Conservation (phyloP, 2,888 invertebrate genomes). For the Coleophora flavipennella region DNA sequence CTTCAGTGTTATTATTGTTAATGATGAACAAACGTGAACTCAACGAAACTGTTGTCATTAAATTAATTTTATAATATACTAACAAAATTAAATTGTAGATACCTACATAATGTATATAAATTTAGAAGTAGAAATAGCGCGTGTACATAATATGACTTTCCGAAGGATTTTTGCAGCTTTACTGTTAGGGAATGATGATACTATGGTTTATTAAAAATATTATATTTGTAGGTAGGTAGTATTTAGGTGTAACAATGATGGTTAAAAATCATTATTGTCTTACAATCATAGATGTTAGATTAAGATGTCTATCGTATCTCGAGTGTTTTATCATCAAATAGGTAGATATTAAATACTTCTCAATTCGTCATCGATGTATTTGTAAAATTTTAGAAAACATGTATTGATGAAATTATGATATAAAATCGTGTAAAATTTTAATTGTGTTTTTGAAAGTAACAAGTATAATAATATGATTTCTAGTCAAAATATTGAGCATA, state of each 20-base stretch:
- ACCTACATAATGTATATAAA: conserved; percentile 14
- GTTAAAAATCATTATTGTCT: conserved; percentile 47
- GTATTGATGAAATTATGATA: conserved; percentile 65
- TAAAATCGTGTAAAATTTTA: conserved; percentile 60
- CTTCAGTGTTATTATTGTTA: no score
- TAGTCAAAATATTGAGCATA: conserved; percentile 73
- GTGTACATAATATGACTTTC: not conserved
- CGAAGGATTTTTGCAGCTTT: no score
- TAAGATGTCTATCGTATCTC: conserved; percentile 30
- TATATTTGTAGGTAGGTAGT: no score
- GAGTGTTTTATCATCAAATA: conserved; percentile 33
- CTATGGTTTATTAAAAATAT: no score
- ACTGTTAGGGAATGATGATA: no score
- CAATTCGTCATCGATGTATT: conserved; percentile 56
- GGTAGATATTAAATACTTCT: conserved; percentile 14
- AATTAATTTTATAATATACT: no score
- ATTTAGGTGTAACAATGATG: conserved; percentile 21
- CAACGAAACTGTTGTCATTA: no score
- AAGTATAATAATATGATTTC: conserved; percentile 70
- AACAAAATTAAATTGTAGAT: no score
- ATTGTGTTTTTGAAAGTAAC: conserved; percentile 67
- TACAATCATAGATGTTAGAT: conserved; percentile 30
- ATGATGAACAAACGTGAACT: no score
- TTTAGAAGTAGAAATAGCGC: conserved; percentile 3
- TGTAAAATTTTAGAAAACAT: conserved; percentile 65